These are phyloP conservation scores for Branchipolynoe longqiensis DNA, from an alignment of 2,888 invertebrate species.

Conservation along the genomic window DNA sequence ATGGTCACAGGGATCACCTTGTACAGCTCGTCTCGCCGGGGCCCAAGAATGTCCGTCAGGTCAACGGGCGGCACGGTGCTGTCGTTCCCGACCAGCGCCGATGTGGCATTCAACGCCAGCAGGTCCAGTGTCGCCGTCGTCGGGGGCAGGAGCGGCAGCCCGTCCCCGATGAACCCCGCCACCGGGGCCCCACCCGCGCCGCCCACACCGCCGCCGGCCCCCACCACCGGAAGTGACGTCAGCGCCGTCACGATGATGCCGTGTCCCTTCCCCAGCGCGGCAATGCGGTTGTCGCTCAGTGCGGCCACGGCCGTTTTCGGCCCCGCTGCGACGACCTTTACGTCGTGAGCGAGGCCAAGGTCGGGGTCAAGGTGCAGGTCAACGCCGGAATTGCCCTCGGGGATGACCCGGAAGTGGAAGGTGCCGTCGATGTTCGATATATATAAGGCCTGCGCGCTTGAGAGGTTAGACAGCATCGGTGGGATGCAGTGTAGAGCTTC, in stretches of 20 bases:
- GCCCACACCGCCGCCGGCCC: conserved; percentile 12
- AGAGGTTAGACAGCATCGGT: no score
- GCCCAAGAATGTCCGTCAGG: conserved; percentile 61
- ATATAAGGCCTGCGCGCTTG: no score
- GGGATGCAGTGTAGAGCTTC: no score
- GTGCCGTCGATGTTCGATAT: no score
- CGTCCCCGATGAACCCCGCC: no score
- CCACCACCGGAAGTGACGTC: conserved; percentile 24
- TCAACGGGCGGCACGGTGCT: not conserved
- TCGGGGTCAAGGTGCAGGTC: no score
- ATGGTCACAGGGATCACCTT: conserved; percentile 71
- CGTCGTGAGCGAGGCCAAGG: no score
- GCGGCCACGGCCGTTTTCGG: no score
- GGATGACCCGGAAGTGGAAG: no score
- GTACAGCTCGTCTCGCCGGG: conserved; percentile 62
- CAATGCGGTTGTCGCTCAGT: not conserved
- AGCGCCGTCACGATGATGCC: conserved; percentile 46
- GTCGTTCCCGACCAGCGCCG: not conserved
- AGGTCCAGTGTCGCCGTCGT: not conserved
- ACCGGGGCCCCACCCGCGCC: not conserved
- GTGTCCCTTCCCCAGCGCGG: not conserved
- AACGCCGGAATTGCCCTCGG: no score
- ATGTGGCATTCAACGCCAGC: not conserved
- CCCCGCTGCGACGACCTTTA: no score
- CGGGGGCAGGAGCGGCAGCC: not conserved